These are phyloP conservation scores for Drosophila nebulosa DNA, from an alignment of 1,140 invertebrate genomes.

Conservation along the genomic window DNA sequence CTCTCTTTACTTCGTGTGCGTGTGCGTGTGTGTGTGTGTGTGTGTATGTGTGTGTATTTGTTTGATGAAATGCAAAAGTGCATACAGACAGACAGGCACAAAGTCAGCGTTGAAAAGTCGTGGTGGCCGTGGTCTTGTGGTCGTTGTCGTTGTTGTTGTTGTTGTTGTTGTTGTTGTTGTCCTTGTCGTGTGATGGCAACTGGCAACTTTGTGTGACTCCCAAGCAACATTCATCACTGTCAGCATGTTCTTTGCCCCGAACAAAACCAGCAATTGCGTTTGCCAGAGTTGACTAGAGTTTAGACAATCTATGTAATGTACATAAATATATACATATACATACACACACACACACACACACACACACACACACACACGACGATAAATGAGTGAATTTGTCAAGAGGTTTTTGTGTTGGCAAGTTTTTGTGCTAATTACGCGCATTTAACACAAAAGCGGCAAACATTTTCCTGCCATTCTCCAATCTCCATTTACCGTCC, in stretches of 20 bases:
- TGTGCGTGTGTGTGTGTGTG: constrained; percentile 1
- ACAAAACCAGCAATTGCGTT: constrained; percentile 50
- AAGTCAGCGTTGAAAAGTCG: constrained; percentile 56
- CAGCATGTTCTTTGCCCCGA: constrained; percentile 55
- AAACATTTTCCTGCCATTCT: neutral
- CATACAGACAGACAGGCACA: constrained; percentile 22
- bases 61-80: constrained; percentile 64
- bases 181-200: constrained; percentile 10
- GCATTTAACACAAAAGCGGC: constrained; percentile 51
- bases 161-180: neutral
- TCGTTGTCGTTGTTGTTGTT: neutral
- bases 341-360: neutral
- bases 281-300: constrained; percentile 37
- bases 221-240: constrained; percentile 67
- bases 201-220: constrained; percentile 63
- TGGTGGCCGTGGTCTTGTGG: constrained; percentile 5
- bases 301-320: constrained; percentile 17
- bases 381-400: constrained; percentile 44
- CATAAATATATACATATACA: neutral
- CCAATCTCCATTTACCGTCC: too few relatives aligned
- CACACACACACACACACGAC: neutral
- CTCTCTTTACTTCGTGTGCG: neutral
- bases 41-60: neutral
- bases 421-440: constrained; percentile 68
- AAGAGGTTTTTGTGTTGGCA: constrained; percentile 37